Percentiles rank a stretch among this genome's conserved stretches.
phyloP scores from a whole-genome alignment of 1,140 invertebrate species.

The Drosophila erecta region DNA sequence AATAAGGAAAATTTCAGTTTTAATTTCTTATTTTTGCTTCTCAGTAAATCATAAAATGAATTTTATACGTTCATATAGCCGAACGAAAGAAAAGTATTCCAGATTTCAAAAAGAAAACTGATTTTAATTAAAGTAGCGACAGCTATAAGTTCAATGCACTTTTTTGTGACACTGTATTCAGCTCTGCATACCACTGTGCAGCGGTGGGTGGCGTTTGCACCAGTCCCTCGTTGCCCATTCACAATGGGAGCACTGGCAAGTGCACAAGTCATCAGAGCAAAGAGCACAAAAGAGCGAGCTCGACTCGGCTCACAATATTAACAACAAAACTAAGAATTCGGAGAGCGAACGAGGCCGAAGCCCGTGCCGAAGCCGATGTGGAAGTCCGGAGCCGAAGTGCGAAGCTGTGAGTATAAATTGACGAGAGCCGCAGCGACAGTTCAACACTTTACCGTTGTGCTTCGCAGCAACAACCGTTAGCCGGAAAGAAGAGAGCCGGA shows the following conservation, averaged over 20 bases:
- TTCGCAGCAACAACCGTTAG: constrained; percentile 61
- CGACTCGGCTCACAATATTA: constrained; percentile 21
- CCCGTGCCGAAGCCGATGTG: constrained; percentile 16
- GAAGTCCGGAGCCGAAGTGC: constrained; percentile 19
- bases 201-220: constrained; percentile 10
- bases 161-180: background rate
- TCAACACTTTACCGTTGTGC: constrained; percentile 62
- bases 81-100: too few relatives aligned
- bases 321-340: constrained; percentile 76
- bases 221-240: constrained; percentile 24
- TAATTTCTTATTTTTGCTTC: too few relatives aligned
- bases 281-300: constrained; percentile 14
- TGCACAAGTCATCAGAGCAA: constrained; percentile 13
- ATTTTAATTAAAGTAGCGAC: too few relatives aligned
- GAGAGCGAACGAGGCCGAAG: constrained; percentile 59
- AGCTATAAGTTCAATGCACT: too few relatives aligned
- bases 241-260: constrained; percentile 21
- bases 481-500: constrained; percentile 46
- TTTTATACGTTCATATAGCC: too few relatives aligned
- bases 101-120: too few relatives aligned
- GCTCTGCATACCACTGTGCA: constrained; percentile 1
- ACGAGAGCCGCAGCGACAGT: constrained; percentile 44
- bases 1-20: too few relatives aligned
- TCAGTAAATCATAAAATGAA: too few relatives aligned
- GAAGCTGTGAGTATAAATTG: constrained; percentile 63